Evolutionary conservation across 2,797 vertebrate species (phyloP).

Genomic region (Calcarius lapponicus): DNA sequence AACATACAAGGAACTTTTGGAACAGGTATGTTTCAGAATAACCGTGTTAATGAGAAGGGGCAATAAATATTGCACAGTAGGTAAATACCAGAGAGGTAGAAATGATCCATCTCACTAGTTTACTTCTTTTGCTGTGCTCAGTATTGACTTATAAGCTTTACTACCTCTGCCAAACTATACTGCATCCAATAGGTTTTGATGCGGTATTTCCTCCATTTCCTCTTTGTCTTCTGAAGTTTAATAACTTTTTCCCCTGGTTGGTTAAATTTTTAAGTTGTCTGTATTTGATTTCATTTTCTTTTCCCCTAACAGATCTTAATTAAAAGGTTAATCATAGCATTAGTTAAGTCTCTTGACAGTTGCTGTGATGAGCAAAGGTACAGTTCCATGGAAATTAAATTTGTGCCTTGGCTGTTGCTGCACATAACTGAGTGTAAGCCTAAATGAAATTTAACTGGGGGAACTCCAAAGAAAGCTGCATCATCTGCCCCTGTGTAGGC

Average conservation of each 20-base stretch:
- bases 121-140: background rate
- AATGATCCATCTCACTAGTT: background rate
- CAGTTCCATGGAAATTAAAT: background rate
- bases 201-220: background rate
- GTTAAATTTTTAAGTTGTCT: background rate
- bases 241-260: background rate
- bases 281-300: background rate
- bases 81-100: background rate
- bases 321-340: background rate
- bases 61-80: background rate
- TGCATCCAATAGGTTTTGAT: background rate
- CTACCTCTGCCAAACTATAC: background rate
- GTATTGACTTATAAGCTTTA: background rate
- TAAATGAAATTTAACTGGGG: background rate
- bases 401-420: background rate
- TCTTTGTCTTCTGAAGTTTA: background rate
- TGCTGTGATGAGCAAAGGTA: background rate
- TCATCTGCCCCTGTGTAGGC: background rate
- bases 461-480: background rate
- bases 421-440: background rate
- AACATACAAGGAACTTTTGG: conserved; percentile 87
- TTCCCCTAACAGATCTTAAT: background rate
- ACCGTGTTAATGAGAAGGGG: background rate
- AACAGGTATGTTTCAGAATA: conserved; percentile 81
- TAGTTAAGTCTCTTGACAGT: background rate